Evolutionary conservation across 2,113 vertebrate species (phyloP).

Genomic region (Chitala chitala): DNA sequence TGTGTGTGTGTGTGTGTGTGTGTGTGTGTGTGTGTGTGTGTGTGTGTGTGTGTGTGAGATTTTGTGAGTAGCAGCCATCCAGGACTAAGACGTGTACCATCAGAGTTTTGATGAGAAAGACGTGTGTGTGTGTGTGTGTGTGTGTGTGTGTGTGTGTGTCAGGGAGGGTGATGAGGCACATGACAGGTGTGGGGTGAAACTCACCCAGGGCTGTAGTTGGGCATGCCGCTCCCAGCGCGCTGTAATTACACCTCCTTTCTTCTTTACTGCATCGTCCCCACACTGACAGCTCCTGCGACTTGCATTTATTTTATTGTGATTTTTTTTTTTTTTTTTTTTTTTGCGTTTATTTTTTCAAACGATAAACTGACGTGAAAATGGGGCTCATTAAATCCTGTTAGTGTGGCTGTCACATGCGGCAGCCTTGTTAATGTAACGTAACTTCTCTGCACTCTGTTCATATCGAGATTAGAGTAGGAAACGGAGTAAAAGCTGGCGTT

Average conservation of each 20-base stretch:
- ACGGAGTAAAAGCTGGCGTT: not conserved
- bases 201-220: slow-evolving; percentile 15
- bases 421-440: not conserved
- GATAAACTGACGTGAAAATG: slow-evolving; percentile 16
- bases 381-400: slow-evolving; percentile 20
- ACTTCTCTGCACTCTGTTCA: not conserved
- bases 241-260: slow-evolving; percentile 9
- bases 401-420: slow-evolving; percentile 5
- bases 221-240: not conserved
- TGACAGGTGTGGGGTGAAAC: slow-evolving; percentile 28
- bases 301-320: slow-evolving; percentile 17
- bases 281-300: slow-evolving; percentile 6
- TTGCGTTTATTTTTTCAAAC: slow-evolving; percentile 3
- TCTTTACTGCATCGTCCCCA: not conserved
- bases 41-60: not conserved
- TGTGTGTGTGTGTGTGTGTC: not conserved
- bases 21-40: not conserved
- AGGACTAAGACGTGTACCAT: not conserved
- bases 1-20: not conserved
- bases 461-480: not conserved
- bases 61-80: slow-evolving; percentile 13
- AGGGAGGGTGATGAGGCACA: slow-evolving; percentile 1
- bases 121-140: not conserved
- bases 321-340: slow-evolving; percentile 6
- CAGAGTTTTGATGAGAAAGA: not conserved